Evolutionary conservation across 2,113 vertebrate genomes (phyloP).

Genomic region (Malurus alboscapulatus): DNA sequence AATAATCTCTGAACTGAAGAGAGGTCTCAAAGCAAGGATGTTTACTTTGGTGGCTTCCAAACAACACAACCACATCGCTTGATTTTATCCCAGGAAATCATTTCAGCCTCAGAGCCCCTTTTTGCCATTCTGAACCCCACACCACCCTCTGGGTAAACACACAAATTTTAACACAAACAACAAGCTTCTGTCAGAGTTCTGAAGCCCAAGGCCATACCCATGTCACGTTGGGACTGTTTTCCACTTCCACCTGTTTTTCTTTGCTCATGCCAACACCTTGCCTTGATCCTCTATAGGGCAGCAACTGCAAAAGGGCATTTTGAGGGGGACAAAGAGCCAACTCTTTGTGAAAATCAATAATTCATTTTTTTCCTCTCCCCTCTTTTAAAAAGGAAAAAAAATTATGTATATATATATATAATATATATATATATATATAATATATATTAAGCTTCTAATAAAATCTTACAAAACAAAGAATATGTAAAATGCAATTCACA

Average conservation of each 20-base stretch:
- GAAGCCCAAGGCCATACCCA: background rate
- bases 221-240: background rate
- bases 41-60: background rate
- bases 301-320: background rate
- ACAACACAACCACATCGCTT: rapidly evolving
- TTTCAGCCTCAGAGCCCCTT: background rate
- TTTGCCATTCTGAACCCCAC: background rate
- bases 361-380: background rate
- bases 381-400: background rate
- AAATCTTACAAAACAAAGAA: background rate
- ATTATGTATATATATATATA: no score
- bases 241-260: background rate
- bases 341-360: background rate
- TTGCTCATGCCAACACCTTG: background rate
- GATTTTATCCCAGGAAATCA: background rate
- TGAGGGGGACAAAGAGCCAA: background rate
- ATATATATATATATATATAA: background rate
- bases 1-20: background rate
- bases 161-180: background rate
- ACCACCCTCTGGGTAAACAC: background rate
- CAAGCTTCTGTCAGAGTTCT: background rate
- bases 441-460: background rate
- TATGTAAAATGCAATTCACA: background rate
- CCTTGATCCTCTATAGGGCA: background rate
- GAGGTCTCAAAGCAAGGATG: background rate